Evolutionary conservation across 2,797 vertebrate species (phyloP).

Genomic region (Mus spretus): DNA sequence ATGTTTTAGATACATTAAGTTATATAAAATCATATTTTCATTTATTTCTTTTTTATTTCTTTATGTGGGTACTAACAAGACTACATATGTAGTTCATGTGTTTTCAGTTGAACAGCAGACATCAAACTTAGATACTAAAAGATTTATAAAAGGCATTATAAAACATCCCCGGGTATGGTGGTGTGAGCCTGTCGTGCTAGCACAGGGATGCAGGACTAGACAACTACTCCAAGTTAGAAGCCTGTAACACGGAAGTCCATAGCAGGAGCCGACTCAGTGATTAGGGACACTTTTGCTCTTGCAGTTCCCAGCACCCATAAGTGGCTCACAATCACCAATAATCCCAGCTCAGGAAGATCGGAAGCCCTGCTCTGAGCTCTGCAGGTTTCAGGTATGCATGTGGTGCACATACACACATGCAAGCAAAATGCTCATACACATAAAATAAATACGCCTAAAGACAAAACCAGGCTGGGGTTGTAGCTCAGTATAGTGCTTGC

Average conservation of each 20-base stretch:
- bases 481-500: not conserved
- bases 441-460: not conserved
- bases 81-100: not conserved
- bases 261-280: not conserved
- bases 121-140: slow-evolving; percentile 29
- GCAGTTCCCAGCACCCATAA: too few species aligned
- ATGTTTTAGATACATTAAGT: not conserved
- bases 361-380: too few species aligned
- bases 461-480: not conserved
- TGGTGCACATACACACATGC: not conserved
- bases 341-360: too few species aligned
- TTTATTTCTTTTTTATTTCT: not conserved
- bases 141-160: slow-evolving; percentile 42
- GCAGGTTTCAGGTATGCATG: not conserved
- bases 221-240: not conserved
- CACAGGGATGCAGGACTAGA: too few species aligned
- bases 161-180: not conserved
- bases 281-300: too few species aligned
- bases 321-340: too few species aligned
- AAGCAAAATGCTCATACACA: not conserved
- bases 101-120: not conserved
- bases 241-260: too few species aligned
- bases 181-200: not conserved
- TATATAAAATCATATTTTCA: slow-evolving; percentile 8
- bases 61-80: not conserved